Evolutionary conservation across 2,888 invertebrate genomes (phyloP).

Genomic region (Dilophus febrilis): DNA sequence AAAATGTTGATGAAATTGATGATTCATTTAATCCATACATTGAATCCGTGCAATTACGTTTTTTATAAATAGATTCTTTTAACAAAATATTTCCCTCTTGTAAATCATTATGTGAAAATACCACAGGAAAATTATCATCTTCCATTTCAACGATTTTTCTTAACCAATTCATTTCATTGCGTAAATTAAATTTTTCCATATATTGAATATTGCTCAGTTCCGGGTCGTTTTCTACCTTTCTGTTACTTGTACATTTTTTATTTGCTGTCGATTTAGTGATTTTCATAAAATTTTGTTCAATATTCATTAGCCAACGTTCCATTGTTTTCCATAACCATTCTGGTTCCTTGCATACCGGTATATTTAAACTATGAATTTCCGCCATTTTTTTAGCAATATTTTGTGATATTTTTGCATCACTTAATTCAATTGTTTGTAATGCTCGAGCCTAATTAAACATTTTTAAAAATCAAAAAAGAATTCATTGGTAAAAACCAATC

Average conservation of each 20-base stretch:
- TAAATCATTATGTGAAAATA: slow-evolving; percentile 89
- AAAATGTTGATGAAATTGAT: too few species aligned
- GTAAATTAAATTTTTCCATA: slow-evolving; percentile 38
- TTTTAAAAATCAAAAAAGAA: slow-evolving; percentile 7
- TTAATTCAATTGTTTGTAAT: slow-evolving; percentile 63
- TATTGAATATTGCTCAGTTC: slow-evolving; percentile 13
- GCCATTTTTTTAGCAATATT: slow-evolving; percentile 90
- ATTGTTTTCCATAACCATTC: slow-evolving; percentile 89
- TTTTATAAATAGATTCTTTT: slow-evolving; percentile 20
- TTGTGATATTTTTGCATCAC: slow-evolving; percentile 58
- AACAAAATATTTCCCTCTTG: slow-evolving; percentile 63
- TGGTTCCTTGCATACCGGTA: slow-evolving; percentile 80
- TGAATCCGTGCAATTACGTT: not conserved
- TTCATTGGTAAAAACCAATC: too few species aligned
- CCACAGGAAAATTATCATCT: slow-evolving; percentile 55
- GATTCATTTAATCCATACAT: too few species aligned
- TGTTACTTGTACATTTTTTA: too few species aligned
- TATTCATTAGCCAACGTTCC: slow-evolving; percentile 52
- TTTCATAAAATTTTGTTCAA: slow-evolving; percentile 34
- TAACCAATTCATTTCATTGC: slow-evolving; percentile 53
- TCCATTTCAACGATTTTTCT: slow-evolving; percentile 39
- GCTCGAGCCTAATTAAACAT: slow-evolving; percentile 54
- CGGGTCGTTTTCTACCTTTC: not conserved
- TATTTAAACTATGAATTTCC: slow-evolving; percentile 78
- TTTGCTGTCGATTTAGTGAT: slow-evolving; percentile 18